Percentiles rank a stretch among this genome's conserved stretches.
phyloP scores from a whole-genome alignment of 2,113 vertebrate genomes.

The Rafetus swinhoei region DNA sequence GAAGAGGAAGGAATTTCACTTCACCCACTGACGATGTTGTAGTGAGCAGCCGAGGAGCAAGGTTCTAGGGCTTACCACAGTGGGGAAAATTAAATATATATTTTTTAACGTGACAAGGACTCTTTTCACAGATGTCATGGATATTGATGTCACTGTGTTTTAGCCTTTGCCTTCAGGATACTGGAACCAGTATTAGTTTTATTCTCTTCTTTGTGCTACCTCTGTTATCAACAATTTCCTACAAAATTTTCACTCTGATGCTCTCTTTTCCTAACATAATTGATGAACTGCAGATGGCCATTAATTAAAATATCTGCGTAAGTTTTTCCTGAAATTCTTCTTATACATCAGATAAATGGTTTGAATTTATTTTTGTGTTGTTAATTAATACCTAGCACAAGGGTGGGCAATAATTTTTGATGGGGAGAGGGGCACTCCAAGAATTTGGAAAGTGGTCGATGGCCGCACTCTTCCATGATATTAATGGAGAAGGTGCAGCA shows the following conservation, averaged over 20 bases:
- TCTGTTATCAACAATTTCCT: slow-evolving; percentile 43
- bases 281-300: slow-evolving; percentile 1
- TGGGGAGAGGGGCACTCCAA: too few relatives aligned
- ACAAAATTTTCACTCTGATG: slow-evolving; percentile 12
- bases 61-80: slow-evolving; percentile 30
- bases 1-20: slow-evolving; percentile 31
- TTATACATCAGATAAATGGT: background rate
- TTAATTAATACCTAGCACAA: background rate
- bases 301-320: background rate
- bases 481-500: too few relatives aligned
- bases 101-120: slow-evolving; percentile 53
- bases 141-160: slow-evolving; percentile 56
- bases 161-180: slow-evolving; percentile 47
- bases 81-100: slow-evolving; percentile 39
- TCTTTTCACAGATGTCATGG: slow-evolving; percentile 56
- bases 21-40: slow-evolving; percentile 37
- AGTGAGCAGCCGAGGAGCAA: slow-evolving; percentile 12
- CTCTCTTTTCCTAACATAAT: background rate
- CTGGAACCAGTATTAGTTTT: slow-evolving; percentile 62
- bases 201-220: slow-evolving; percentile 43
- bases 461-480: too few relatives aligned
- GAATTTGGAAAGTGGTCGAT: too few relatives aligned
- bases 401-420: too few relatives aligned
- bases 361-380: slow-evolving; percentile 35
- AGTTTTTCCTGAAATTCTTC: background rate